Evolutionary conservation across 2,113 vertebrate genomes (phyloP), one percentile per base, ranked within the genome.

Genomic region (Myxocyprinus asiaticus): DNA sequence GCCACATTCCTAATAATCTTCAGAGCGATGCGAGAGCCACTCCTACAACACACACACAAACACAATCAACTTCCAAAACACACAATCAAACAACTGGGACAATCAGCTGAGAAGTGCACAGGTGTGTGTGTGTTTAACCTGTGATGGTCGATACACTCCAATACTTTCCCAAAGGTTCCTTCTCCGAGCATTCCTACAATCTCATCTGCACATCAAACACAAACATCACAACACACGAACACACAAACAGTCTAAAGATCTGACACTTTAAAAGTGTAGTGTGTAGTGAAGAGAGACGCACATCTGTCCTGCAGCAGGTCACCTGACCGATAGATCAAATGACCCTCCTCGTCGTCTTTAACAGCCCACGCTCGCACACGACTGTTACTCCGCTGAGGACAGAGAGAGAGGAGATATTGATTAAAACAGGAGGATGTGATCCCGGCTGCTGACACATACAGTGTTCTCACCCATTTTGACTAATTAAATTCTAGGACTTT

Each of bases 1-100:
- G 98, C 95, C 4, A 95, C 93, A 0, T 97, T 98, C 83, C 97
- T 99, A 70, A 99, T 98, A 88, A 99, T 98, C 93, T 99, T 99
- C 84, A 99, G 89, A 81, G 97, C 98, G 3, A 97, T 91, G 0
- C 82, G 91, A 14, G 89, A 84, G 61, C 92, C 94, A 4, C 92
- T 93, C 89, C 97, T 98, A 79, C 4, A 55, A 79, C 75, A 72
- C 5, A 63, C 14, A 33, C 22, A 33, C 22, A 33, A 1, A 33
- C 22, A 33, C 22, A 33, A 33, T 33, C 22, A 33, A 33, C 22
- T 33, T 33, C 22, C 22, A 33, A 33, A 33, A 33, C 22, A 64
- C 61, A 63, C 71, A 56, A 22, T 43, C 59, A 56, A 45, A 74
- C 65, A 67, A 53, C 47, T 4, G 55, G n/a, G 55, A 47, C 9